Evolutionary conservation across 2,888 invertebrate genomes (phyloP).

Genomic region (Xestia xanthographa): DNA sequence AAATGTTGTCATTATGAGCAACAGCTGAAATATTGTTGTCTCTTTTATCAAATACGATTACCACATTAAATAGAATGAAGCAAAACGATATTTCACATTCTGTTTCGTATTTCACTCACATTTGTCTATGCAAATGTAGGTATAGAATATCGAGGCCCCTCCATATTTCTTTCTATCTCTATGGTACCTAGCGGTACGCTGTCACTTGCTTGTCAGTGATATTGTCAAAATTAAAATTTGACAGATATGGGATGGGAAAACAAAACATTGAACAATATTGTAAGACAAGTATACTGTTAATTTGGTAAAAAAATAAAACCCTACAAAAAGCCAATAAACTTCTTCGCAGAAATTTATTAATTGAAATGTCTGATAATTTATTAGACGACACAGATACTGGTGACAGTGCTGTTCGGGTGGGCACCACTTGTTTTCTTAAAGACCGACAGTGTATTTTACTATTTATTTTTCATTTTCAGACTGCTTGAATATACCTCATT

Average conservation of each 20-base stretch:
- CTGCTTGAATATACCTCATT: neutral
- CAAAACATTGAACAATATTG: neutral
- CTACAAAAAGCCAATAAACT: neutral
- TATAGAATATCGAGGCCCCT: no score
- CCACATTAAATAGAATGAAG: no score
- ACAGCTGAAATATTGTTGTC: no score
- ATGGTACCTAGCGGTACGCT: no score
- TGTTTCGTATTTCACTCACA: no score
- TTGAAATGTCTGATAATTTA: constrained; percentile 59
- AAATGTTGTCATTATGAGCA: no score
- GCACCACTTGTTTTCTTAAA: constrained; percentile 36
- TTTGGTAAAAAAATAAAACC: neutral
- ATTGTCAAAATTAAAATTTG: constrained; percentile 7
- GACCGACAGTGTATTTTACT: neutral
- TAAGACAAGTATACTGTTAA: neutral
- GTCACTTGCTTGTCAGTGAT: neutral
- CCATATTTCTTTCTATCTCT: no score
- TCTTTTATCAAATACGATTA: no score
- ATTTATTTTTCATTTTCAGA: neutral
- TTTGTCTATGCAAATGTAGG: no score
- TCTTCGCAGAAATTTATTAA: neutral
- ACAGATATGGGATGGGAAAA: no score
- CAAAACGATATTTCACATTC: no score
- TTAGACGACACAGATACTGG: constrained; percentile 57
- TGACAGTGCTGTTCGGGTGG: constrained; percentile 59